These are phyloP conservation scores for Ptyas mucosa DNA, from an alignment of 2,113 vertebrate species.

Conservation along the genomic window DNA sequence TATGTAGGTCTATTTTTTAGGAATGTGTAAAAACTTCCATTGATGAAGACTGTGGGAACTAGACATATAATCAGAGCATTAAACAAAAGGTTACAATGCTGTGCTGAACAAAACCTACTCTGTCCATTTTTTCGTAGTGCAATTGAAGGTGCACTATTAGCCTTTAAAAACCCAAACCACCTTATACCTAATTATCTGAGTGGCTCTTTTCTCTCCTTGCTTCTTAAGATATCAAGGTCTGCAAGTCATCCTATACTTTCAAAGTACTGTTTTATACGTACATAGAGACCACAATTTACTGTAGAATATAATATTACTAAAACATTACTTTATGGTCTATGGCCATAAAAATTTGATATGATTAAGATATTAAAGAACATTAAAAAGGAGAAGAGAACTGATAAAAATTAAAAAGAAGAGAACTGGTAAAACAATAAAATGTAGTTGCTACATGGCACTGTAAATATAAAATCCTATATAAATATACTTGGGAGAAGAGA, in stretches of 20 bases:
- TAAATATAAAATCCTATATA: not conserved
- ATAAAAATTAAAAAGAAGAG: too few species aligned
- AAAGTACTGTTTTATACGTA: not conserved
- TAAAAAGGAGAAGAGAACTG: not conserved
- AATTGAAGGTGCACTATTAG: not conserved
- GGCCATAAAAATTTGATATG: not conserved
- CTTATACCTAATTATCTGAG: not conserved
- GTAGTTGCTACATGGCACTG: not conserved
- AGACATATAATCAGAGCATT: not conserved
- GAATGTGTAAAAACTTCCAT: not conserved
- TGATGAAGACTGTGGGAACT: not conserved
- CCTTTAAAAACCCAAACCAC: not conserved
- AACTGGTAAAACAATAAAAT: not conserved
- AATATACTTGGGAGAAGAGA: not conserved
- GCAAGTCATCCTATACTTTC: not conserved
- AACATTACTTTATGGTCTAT: not conserved
- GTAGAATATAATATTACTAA: not conserved
- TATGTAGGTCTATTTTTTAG: not conserved
- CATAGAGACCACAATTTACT: not conserved
- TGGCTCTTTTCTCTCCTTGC: not conserved
- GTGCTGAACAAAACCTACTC: not conserved
- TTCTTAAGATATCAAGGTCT: not conserved
- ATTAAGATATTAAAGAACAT: not conserved
- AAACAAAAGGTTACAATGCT: not conserved
- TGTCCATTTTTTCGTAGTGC: not conserved